Evolutionary conservation across 2,888 invertebrate species (phyloP).

Genomic region (Cyclophora albipunctata): DNA sequence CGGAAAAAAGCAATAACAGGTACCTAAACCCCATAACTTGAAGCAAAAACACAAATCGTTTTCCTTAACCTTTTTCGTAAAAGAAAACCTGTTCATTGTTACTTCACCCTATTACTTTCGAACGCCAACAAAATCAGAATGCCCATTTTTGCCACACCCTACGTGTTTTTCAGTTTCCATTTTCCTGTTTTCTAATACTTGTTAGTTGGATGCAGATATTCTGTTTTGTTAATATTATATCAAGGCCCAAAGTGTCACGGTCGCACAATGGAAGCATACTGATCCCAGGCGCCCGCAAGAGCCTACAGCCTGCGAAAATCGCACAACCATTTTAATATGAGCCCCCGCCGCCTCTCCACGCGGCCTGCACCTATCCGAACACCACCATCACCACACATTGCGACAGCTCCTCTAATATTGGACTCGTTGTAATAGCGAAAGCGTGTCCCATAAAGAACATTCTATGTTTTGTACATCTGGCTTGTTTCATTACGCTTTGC

Average conservation of each 20-base stretch:
- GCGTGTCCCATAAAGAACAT: slow-evolving; percentile 66
- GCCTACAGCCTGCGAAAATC: slow-evolving; percentile 34
- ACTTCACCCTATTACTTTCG: slow-evolving; percentile 12
- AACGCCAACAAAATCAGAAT: slow-evolving; percentile 14
- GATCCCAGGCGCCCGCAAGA: slow-evolving; percentile 36
- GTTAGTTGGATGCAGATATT: slow-evolving; percentile 33
- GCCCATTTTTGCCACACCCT: slow-evolving; percentile 15
- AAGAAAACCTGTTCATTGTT: slow-evolving; percentile 16
- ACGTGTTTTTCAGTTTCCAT: slow-evolving; percentile 5
- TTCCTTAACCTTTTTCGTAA: slow-evolving; percentile 12
- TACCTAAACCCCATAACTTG: background rate
- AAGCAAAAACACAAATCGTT: slow-evolving; percentile 5
- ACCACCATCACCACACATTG: slow-evolving; percentile 25
- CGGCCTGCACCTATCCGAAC: slow-evolving; percentile 28
- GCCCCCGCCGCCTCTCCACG: slow-evolving; percentile 22
- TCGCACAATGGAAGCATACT: slow-evolving; percentile 38
- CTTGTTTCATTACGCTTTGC: slow-evolving; percentile 55
- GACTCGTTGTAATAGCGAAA: slow-evolving; percentile 55
- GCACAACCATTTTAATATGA: slow-evolving; percentile 31
- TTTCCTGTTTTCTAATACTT: slow-evolving; percentile 25
- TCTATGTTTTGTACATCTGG: slow-evolving; percentile 64
- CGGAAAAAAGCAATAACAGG: background rate
- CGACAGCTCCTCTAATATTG: slow-evolving; percentile 46
- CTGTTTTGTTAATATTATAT: slow-evolving; percentile 45
- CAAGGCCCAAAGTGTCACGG: slow-evolving; percentile 39